Base-by-base conservation (phyloP, 92 coral and sea anemone species). In the Desmophyllum pertusum region DNA sequence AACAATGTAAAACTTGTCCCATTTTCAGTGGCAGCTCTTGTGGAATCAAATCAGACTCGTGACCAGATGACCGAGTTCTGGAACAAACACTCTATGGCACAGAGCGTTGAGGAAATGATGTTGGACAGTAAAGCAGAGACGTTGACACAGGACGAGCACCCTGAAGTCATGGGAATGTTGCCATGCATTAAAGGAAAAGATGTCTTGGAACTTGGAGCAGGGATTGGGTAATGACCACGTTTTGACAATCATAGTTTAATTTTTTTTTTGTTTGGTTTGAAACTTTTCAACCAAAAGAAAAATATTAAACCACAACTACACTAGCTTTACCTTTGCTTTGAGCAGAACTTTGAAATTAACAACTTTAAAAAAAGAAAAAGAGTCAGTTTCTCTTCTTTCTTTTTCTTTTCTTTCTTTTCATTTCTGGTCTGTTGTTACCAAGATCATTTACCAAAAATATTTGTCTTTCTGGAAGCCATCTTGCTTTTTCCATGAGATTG, bases 101-200 rank as follows among this genome's bases (percentile, higher is more conserved):
- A 92, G 75, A 92, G 95, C 64, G 79, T 92, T 63, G 93, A 92
- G 59, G 95, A 92, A 63, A 89, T 92, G 95, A 89, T 92, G 93
- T 72, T 92, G 57, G 95, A 92, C 76, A 88, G 88, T 45, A 88
- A 89, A 46, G 95, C 95, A 50, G 85, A 79, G 14, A 67, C 73
- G 48, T 70, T 92, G 73, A 89, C 93, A 18, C 63, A 85, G 48
- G 83, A 75, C 52, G 95, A 92, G 50, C 95, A 92, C 18, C 95
- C 95, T 8, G 95, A 92, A 79, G 86, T 92, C 17, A 39, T 92
- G 59, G 80, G 93, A 48, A 83, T 92, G 66, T 51, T 92, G 55
- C 88, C 90, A 4, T 69, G 67, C 27, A 57, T 73, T 75, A 84
- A 81, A 80, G 93, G 89, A 73, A 92, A 83, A 65, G 76, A 81